Evolutionary conservation across 2,888 invertebrate genomes (phyloP).

Genomic region (Norana najaformis): DNA sequence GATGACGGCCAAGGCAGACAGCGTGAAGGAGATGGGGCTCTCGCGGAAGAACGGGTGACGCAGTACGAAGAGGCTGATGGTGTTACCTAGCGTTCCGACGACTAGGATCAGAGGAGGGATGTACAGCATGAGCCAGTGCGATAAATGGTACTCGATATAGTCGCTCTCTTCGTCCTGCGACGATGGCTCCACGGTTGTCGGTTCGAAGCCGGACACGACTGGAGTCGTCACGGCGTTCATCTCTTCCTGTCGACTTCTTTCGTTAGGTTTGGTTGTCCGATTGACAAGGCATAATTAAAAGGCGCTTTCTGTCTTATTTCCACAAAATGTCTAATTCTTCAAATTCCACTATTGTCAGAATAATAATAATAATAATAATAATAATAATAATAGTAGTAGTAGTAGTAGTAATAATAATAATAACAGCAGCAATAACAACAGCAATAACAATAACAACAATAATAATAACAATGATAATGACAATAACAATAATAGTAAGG

Average conservation of each 20-base stretch:
- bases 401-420: background rate
- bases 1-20: background rate
- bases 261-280: background rate
- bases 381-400: background rate
- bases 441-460: background rate
- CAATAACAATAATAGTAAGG: background rate
- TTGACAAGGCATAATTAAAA: background rate
- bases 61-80: background rate
- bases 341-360: background rate
- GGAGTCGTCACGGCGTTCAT: background rate
- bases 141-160: background rate
- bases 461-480: background rate
- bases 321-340: background rate
- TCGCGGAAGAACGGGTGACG: background rate
- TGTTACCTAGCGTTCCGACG: slow-evolving; percentile 7
- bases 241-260: background rate
- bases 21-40: slow-evolving; percentile 4
- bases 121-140: background rate
- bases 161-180: background rate
- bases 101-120: background rate
- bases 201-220: background rate
- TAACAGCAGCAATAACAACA: background rate
- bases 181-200: background rate
- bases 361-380: background rate
- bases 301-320: background rate